These are phyloP conservation scores for Brachionus paranguensis DNA, from an alignment of 1,140 invertebrate species.

Conservation along the genomic window DNA sequence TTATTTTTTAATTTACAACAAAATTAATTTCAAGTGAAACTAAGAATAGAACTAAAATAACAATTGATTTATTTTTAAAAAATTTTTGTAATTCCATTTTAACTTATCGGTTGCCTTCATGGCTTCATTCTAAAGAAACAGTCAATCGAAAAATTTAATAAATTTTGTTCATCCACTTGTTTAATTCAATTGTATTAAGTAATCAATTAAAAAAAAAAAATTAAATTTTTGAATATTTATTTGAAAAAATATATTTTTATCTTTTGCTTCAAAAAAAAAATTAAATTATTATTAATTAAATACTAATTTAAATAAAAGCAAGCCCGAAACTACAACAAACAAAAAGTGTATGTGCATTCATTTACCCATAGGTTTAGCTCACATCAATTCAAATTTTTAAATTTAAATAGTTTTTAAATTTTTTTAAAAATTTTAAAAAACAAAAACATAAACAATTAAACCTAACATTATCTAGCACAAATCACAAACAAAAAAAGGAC, in stretches of 20 bases:
- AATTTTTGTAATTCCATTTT: no score
- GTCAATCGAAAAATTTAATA: no score
- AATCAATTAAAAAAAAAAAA: background rate
- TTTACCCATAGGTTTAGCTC: background rate
- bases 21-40: no score
- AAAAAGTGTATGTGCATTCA: background rate
- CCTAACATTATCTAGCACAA: background rate
- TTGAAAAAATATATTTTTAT: conserved; percentile 1
- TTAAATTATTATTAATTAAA: background rate
- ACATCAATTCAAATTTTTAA: background rate
- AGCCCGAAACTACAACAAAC: background rate
- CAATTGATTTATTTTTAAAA: no score
- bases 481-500: conserved; percentile 9
- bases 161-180: no score
- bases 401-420: background rate
- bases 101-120: no score
- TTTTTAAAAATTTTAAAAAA: background rate
- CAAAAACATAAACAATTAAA: background rate
- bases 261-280: background rate
- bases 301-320: conserved; percentile 9
- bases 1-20: no score
- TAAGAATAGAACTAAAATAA: no score
- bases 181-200: no score
- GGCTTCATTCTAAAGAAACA: no score
- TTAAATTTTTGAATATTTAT: background rate